Percentiles rank a stretch among this genome's conserved stretches.
Evolutionary conservation across 2,888 invertebrate genomes (phyloP).

Genomic region (Drosophila neotestacea): DNA sequence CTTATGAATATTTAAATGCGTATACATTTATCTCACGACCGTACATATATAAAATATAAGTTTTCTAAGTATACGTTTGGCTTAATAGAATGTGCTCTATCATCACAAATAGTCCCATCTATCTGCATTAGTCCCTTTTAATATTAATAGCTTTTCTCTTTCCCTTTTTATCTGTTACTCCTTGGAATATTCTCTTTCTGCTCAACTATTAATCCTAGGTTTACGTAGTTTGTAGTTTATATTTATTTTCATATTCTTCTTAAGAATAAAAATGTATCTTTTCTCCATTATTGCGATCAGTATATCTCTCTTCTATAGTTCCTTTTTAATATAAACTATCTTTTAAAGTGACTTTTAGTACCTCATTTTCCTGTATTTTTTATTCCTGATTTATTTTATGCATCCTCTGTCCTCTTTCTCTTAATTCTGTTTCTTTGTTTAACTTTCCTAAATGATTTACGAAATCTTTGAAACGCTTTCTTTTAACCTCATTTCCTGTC

Average conservation of each 20-base stretch:
- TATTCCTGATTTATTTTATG: not conserved
- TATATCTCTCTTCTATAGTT: not conserved
- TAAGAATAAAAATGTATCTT: not conserved
- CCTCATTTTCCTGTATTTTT: not conserved
- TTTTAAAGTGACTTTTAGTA: not conserved
- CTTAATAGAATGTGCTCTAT: constrained; percentile 10
- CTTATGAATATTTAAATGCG: constrained; percentile 23
- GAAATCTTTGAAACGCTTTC: constrained; percentile 11
- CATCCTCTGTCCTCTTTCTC: not conserved
- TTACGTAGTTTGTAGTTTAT: not conserved
- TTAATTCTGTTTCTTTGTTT: not conserved
- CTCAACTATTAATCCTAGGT: not conserved
- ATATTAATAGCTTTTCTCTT: not conserved
- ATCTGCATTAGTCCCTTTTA: not conserved
- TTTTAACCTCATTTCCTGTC: constrained; percentile 42
- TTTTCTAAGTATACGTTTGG: not conserved
- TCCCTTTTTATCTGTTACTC: not conserved
- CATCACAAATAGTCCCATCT: constrained; percentile 2
- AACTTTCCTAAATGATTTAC: constrained; percentile 8
- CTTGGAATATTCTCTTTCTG: too few relatives aligned
- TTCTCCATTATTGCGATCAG: not conserved
- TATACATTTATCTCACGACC: not conserved
- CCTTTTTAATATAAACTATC: not conserved
- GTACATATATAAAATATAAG: not conserved
- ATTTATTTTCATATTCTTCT: not conserved